A percentile compares a stretch with the other conserved stretches of the same genome.
Conservation (phyloP, 2,113 vertebrate genomes). For the Epinephelus fuscoguttatus region DNA sequence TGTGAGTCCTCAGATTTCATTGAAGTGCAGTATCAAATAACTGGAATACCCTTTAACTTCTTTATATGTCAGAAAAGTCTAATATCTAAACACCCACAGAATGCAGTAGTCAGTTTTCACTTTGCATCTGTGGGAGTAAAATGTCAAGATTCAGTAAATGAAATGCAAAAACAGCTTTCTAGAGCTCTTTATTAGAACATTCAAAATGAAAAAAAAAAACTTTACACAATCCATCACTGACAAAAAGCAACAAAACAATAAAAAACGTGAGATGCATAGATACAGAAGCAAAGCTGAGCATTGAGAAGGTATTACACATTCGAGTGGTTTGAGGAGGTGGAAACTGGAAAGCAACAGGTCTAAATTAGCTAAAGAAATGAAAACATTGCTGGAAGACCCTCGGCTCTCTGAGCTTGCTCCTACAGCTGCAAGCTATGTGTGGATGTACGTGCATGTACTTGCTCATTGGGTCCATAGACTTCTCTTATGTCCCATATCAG, state of each 20-base stretch:
- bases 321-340: slow-evolving; percentile 34
- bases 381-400: slow-evolving; percentile 14
- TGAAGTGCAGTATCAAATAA: no score
- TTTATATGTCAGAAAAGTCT: no score
- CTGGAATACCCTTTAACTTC: no score
- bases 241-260: slow-evolving; percentile 59
- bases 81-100: no score
- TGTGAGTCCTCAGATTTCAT: no score
- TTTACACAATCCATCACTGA: slow-evolving; percentile 70
- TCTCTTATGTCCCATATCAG: slow-evolving; percentile 57
- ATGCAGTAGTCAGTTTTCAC: no score
- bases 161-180: slow-evolving; percentile 51
- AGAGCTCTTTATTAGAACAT: slow-evolving; percentile 83
- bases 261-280: slow-evolving; percentile 47
- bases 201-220: slow-evolving; percentile 64
- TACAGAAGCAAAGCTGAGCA: slow-evolving; percentile 55
- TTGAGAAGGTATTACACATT: slow-evolving; percentile 63
- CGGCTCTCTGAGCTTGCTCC: slow-evolving; percentile 33
- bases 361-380: slow-evolving; percentile 50
- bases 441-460: slow-evolving; percentile 39
- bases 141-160: background rate
- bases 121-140: background rate
- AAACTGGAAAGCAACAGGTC: slow-evolving; percentile 35
- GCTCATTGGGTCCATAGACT: slow-evolving; percentile 66
- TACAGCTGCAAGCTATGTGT: slow-evolving; percentile 32